Conservation (phyloP, 2,888 invertebrate species). For the Yponomeuta plumbellus region DNA sequence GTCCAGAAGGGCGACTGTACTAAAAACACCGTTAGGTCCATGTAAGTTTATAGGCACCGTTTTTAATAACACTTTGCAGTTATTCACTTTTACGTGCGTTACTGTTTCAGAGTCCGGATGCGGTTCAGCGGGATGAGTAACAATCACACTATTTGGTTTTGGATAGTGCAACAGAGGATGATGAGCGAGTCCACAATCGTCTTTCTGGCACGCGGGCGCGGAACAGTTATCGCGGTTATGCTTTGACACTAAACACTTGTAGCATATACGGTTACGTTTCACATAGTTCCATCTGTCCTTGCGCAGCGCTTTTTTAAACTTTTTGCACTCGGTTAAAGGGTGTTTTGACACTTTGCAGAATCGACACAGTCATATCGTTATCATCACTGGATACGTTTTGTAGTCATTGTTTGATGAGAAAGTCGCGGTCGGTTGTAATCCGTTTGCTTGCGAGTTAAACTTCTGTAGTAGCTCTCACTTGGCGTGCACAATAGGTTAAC, state of each 20-base stretch:
- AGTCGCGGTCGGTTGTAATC: too few relatives aligned
- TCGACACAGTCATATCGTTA: constrained; percentile 6
- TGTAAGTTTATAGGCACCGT: constrained; percentile 23
- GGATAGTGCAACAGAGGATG: constrained; percentile 19
- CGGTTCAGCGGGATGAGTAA: background rate
- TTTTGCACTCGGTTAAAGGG: constrained; percentile 22
- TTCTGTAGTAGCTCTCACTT: background rate
- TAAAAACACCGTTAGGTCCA: constrained; percentile 20
- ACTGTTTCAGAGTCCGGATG: too few relatives aligned
- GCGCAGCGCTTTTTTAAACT: constrained; percentile 24
- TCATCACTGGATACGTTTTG: too few relatives aligned
- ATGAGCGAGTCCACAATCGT: constrained; percentile 20
- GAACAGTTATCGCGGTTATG: constrained; percentile 25
- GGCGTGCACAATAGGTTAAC: background rate
- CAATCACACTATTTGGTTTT: background rate
- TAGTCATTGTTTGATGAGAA: too few relatives aligned
- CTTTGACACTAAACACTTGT: constrained; percentile 24
- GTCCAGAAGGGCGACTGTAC: background rate
- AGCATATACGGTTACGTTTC: constrained; percentile 24
- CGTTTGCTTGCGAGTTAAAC: background rate
- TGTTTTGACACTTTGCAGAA: constrained; percentile 23
- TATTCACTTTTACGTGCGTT: background rate
- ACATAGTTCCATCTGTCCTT: constrained; percentile 24
- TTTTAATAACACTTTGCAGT: constrained; percentile 21
- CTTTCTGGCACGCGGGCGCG: constrained; percentile 25